phyloP scores from a whole-genome alignment of 2,113 vertebrate genomes.

The Psilopogon haemacephalus region DNA sequence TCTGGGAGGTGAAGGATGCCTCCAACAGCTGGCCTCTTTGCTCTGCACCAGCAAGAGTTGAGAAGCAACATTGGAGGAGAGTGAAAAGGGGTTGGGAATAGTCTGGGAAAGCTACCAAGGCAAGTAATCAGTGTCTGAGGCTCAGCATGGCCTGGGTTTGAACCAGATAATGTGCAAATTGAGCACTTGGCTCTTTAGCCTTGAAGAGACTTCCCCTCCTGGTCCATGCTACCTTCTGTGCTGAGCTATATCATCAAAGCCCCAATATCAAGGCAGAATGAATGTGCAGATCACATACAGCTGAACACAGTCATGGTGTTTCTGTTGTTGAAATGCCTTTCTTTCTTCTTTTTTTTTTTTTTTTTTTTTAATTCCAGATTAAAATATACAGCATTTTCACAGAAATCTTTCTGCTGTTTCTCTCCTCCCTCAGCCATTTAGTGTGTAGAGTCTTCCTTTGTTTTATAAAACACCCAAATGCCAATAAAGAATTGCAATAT shows the following conservation, averaged over 20 bases:
- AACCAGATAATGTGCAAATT: background rate
- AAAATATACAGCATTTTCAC: background rate
- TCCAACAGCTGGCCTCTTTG: background rate
- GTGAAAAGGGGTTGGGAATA: background rate
- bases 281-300: background rate
- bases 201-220: background rate
- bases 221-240: background rate
- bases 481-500: background rate
- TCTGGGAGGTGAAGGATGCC: fast-evolving
- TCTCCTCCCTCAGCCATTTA: background rate
- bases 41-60: background rate
- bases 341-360: background rate
- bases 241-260: background rate
- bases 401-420: background rate
- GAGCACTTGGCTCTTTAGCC: fast-evolving
- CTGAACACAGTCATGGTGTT: background rate
- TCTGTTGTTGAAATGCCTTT: background rate
- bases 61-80: background rate
- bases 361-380: background rate
- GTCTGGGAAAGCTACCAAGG: background rate
- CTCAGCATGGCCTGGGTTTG: background rate
- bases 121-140: background rate
- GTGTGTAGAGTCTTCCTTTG: background rate
- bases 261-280: background rate
- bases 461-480: background rate